Evolutionary conservation across 2,113 vertebrate genomes (phyloP), one percentile per base, ranked within the genome.

Genomic region (Sander vitreus): DNA sequence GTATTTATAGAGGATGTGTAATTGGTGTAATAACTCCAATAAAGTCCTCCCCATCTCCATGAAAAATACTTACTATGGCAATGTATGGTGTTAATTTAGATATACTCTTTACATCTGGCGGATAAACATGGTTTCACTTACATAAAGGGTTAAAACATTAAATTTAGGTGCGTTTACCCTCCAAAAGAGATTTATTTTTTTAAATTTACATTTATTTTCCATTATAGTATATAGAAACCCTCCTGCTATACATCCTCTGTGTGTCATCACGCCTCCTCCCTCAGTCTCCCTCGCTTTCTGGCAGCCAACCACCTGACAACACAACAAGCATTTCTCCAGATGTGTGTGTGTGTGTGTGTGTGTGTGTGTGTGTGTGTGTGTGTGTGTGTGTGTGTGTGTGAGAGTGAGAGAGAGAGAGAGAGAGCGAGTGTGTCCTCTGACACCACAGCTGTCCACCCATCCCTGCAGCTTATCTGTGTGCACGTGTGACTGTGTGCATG

Each of bases 301-400:
- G 91, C 89, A 90, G 80, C 73, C 51, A 30, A 53, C 68, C 76
- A 78, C 81, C 79, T 85, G 78, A 86, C 87, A 84, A 79, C 83
- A 88, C 78, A 85, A 86, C 76, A 88, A 93, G 90, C 74, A 55
- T 76, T 93, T 91, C 80, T 93, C 93, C 94, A 95, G 92, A 93
- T 94, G 82, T 81, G n/a, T 76, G 57, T 45, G 19, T 58, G 21
- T 48, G 54, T 71, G 60, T 57, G 19, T 71, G 21, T 78, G 63
- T 53, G 70, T 78, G 79, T 85, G 58, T 59, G 78, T 81, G 59
- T 57, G 82, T 85, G 33, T 91, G 66, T 83, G 43, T 78, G 68
- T 45, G 25, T 72, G 11, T 43, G 47, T 93, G 80, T 83, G 21
- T 75, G 68, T 53, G 27, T 60, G 18, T n/a, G 39, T 3, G 39